phyloP scores from a whole-genome alignment of 2,113 vertebrate species.

The Sterna hirundo region DNA sequence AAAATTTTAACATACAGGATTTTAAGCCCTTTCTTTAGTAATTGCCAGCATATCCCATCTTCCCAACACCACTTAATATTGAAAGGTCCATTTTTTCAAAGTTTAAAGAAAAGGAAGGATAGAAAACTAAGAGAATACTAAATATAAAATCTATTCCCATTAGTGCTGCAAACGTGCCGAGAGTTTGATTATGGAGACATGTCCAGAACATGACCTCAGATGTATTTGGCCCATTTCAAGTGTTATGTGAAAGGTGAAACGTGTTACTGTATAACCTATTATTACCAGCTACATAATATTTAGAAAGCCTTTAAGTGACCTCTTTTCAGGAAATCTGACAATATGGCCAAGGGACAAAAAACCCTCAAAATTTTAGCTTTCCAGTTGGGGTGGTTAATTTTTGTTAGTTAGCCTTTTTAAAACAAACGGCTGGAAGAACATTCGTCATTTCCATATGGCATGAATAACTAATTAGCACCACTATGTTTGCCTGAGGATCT shows the following conservation, averaged over 20 bases:
- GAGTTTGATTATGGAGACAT: neutral
- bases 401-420: neutral
- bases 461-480: neutral
- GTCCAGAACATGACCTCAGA: conserved; percentile 45
- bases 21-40: neutral
- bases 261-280: neutral
- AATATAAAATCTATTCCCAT: conserved; percentile 29
- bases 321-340: neutral
- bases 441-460: neutral
- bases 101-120: neutral
- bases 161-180: neutral
- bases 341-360: neutral
- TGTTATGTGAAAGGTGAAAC: neutral
- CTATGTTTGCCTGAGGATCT: neutral
- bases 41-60: neutral
- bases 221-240: conserved; percentile 1
- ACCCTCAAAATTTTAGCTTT: neutral
- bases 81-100: neutral
- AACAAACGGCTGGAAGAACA: neutral
- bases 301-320: neutral
- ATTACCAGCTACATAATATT: neutral
- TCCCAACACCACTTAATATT: neutral
- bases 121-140: neutral
- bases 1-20: neutral
- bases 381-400: neutral